Evolutionary conservation across 2,113 vertebrate species (phyloP).

Genomic region (Paramisgurnus dabryanus): DNA sequence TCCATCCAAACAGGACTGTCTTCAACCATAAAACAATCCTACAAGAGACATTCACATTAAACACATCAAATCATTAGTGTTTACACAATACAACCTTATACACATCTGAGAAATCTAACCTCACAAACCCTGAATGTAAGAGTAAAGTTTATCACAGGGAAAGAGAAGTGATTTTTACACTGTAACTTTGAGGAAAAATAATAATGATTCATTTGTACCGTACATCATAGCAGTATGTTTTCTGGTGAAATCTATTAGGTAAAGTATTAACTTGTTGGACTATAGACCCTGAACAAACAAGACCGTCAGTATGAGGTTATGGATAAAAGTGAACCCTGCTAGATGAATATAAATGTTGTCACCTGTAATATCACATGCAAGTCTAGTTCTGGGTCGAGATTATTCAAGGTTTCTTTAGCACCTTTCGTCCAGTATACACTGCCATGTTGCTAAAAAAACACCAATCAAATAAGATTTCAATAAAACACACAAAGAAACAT

Average conservation of each 20-base stretch:
- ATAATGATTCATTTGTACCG: no score
- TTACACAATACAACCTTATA: no score
- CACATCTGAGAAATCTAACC: no score
- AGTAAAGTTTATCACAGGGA: no score
- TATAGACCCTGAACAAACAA: not conserved
- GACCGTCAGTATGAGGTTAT: not conserved
- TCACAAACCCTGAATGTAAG: no score
- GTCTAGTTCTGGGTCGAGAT: slow-evolving; percentile 65
- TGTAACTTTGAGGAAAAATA: no score
- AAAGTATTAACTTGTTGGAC: not conserved
- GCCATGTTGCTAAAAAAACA: slow-evolving; percentile 86
- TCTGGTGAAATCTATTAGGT: not conserved
- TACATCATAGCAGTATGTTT: not conserved
- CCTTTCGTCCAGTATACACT: slow-evolving; percentile 90
- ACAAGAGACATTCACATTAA: slow-evolving; percentile 1
- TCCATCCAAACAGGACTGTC: slow-evolving; percentile 95
- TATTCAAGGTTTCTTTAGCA: slow-evolving; percentile 70
- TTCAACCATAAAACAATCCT: slow-evolving; percentile 83
- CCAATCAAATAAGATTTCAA: not conserved
- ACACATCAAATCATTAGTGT: not conserved
- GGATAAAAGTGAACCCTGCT: not conserved
- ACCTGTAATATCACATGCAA: slow-evolving; percentile 84
- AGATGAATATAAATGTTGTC: slow-evolving; percentile 15
- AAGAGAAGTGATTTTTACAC: no score
- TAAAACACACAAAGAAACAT: not conserved